Evolutionary conservation across 2,113 vertebrate genomes (phyloP), one percentile per base, ranked within the genome.

Genomic region (Prietella phreatophila): DNA sequence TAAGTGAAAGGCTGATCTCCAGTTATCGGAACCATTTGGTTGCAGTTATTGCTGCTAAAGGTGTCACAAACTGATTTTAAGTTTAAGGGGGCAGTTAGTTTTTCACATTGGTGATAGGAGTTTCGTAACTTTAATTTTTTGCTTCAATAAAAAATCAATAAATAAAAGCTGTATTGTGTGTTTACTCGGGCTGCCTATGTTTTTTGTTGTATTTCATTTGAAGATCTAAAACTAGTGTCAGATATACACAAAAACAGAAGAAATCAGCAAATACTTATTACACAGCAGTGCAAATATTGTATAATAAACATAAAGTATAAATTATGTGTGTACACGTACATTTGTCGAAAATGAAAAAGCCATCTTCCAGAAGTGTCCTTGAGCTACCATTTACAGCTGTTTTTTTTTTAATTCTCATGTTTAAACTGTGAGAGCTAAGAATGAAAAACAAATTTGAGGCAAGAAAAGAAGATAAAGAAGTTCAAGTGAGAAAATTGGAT

Each of bases 321-420:
- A 71, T 30, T 71, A n/a, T 81, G 58, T 86, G 42, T 78, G 73
- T 58, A 53, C 42, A n/a, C 53, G 84, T 80, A 53, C 56, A 76
- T 88, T 82, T 87, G 85, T 60, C 88, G 89, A 53, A 71, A 76
- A 73, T 79, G 55, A 78, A 83, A 85, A 83, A 56, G 89, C 84
- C 55, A 17, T 71, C 71, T 39, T 33, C 30, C 5, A 65, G 81
- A 75, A 76, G n/a, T 17, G 53, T 85, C 84, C 63, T 58, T 80
- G 80, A 80, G 80, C 81, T 88, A 73, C 60, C 79, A 30, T 84
- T 50, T 76, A 50, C 47, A 87, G 67, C 71, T 71, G 56, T 63
- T 47, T 73, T 63, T n/a, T 47, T 73, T 86, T 78, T 82, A 87
- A 84, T 61, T 69, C 50, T 81, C 65, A 56, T 91, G 87, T 82